These are phyloP conservation scores for Pyrgilauda ruficollis DNA, from an alignment of 2,113 vertebrate species.

Conservation along the genomic window DNA sequence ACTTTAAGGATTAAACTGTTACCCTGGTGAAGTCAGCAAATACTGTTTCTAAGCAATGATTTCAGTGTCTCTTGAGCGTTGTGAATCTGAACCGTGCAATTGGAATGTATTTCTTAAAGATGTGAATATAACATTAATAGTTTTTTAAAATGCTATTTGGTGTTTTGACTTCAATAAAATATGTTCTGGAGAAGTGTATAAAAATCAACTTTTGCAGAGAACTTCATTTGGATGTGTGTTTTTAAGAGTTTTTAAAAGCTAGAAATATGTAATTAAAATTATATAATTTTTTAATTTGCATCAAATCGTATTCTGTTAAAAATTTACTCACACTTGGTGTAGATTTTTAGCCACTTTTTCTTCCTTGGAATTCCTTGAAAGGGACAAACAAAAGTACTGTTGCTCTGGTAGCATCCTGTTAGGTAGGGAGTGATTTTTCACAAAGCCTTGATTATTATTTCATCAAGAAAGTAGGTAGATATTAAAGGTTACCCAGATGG, in stretches of 20 bases:
- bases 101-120: conserved; percentile 65
- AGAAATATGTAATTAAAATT: background rate
- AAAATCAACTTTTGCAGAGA: background rate
- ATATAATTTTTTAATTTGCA: background rate
- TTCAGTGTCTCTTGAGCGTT: conserved; percentile 73
- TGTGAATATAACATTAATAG: conserved; percentile 53
- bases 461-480: conserved; percentile 53
- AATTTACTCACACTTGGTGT: background rate
- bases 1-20: conserved; percentile 81
- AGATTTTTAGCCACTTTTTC: background rate
- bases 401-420: background rate
- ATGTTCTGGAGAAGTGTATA: background rate
- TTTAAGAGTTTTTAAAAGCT: background rate
- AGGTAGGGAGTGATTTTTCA: conserved; percentile 21
- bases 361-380: background rate
- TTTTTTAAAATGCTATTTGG: conserved; percentile 39
- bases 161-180: conserved; percentile 48
- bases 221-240: background rate
- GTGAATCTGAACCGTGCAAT: conserved; percentile 67
- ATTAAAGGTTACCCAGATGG: conserved; percentile 61
- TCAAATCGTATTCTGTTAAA: background rate
- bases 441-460: conserved; percentile 58
- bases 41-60: conserved; percentile 78
- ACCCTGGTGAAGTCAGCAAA: conserved; percentile 79
- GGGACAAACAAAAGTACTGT: background rate